Base-by-base conservation (phyloP, 2,888 invertebrate species). In the Piscicola geometra region DNA sequence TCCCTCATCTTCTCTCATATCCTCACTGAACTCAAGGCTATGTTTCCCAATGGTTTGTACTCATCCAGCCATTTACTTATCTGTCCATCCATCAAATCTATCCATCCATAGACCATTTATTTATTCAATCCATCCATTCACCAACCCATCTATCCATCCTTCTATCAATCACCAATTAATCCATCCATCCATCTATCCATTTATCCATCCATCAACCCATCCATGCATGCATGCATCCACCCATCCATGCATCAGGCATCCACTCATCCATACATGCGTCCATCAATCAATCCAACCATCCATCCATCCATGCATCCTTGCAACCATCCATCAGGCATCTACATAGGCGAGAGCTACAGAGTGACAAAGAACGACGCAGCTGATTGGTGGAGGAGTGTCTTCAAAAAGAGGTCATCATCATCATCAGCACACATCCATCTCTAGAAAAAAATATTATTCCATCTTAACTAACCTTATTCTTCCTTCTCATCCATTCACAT, bases 311-410 rank as follows among this genome's bases (percentile, higher is more conserved):
- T 41, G 9, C 41, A 41, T 41, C 41, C 41, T 41, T 41, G 9
- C 41, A 41, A 9, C 41, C 41, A 41, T 41, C 41, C 41, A 41
- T 41, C 25, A 56, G 60, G 60, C 25, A 25, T 35, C 3, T 73
- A 96, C 87, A 92, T 94, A 76, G 97, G 97, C 71, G 95, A 97
- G 87, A 93, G 93, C 86, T 99, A 97, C 87, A 91, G 98, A 83
- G 97, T 99, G 83, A 99, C 99, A 35, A 99, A 99, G 88, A 92
- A 94, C 81, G 99, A 99, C 88, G 99, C 99, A 15, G 94, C 97
- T 0, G 96, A 97, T 80, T 99, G 99, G 87, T 99, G 99, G 99
- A 92, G 90, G 64, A 71, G 28, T 3, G 15, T n/a, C 18, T 67
- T 35, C 33, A 67, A 32, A 56, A 56, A 56, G n/a, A 56, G 60